Evolutionary conservation across 2,888 invertebrate genomes (phyloP).

Genomic region (Dichetophora obliterata): DNA sequence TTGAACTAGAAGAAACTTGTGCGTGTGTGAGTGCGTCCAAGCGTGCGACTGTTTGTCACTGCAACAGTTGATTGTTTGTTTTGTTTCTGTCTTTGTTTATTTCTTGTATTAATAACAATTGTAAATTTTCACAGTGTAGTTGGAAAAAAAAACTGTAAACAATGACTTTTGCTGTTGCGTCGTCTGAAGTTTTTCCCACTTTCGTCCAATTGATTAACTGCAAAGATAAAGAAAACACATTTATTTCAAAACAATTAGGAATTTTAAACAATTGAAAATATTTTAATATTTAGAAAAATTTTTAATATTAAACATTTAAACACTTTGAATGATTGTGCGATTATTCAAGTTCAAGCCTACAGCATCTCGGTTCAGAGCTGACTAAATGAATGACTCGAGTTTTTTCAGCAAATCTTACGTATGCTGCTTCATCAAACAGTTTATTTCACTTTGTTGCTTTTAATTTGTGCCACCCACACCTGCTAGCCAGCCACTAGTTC

Average conservation of each 20-base stretch:
- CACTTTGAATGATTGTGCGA: background rate
- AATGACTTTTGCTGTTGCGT: background rate
- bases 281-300: background rate
- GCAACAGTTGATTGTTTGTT: background rate
- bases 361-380: background rate
- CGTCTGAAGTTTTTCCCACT: background rate
- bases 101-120: background rate
- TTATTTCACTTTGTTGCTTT: conserved; percentile 15
- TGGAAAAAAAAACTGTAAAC: background rate
- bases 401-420: background rate
- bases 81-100: background rate
- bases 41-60: too few relatives aligned
- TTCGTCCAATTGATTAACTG: background rate
- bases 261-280: background rate
- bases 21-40: too few relatives aligned
- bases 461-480: conserved; percentile 26
- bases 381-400: conserved; percentile 14
- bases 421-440: conserved; percentile 4
- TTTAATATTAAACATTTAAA: background rate
- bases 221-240: background rate
- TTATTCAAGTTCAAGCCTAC: conserved; percentile 31
- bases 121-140: too few relatives aligned
- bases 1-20: too few relatives aligned
- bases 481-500: background rate
- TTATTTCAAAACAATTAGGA: background rate